These are phyloP conservation scores for Pomatorhinus ruficollis DNA, from an alignment of 2,113 vertebrate genomes.

Conservation along the genomic window DNA sequence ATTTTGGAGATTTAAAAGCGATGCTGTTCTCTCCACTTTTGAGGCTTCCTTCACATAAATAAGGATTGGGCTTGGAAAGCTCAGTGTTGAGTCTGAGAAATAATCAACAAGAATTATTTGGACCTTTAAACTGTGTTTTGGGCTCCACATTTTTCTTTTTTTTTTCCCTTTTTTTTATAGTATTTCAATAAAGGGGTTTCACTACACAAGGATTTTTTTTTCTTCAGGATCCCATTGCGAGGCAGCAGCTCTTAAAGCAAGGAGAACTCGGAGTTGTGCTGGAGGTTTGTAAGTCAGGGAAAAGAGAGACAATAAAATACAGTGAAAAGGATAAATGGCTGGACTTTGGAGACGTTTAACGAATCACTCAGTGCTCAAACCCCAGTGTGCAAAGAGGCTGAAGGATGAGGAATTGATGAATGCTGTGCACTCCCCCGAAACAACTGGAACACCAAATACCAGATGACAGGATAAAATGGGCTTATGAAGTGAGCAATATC, in stretches of 20 bases:
- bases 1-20: not conserved
- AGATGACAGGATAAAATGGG: slow-evolving; percentile 11
- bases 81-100: not conserved
- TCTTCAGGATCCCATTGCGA: not conserved
- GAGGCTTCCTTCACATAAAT: not conserved
- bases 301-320: not conserved
- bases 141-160: not conserved
- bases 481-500: not conserved
- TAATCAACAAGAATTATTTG: not conserved
- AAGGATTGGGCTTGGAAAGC: not conserved
- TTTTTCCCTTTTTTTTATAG: too few species aligned
- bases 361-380: slow-evolving; percentile 2
- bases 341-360: slow-evolving; percentile 9
- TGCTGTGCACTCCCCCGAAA: not conserved
- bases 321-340: not conserved
- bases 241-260: not conserved
- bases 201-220: not conserved
- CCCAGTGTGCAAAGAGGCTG: not conserved
- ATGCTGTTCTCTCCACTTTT: not conserved
- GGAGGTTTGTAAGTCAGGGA: not conserved
- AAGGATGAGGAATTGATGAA: slow-evolving; percentile 3
- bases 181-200: not conserved
- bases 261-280: not conserved
- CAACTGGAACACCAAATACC: not conserved
- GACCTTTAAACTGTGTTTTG: not conserved